Base-by-base conservation (phyloP, 2,797 vertebrate genomes). In the Falco peregrinus region DNA sequence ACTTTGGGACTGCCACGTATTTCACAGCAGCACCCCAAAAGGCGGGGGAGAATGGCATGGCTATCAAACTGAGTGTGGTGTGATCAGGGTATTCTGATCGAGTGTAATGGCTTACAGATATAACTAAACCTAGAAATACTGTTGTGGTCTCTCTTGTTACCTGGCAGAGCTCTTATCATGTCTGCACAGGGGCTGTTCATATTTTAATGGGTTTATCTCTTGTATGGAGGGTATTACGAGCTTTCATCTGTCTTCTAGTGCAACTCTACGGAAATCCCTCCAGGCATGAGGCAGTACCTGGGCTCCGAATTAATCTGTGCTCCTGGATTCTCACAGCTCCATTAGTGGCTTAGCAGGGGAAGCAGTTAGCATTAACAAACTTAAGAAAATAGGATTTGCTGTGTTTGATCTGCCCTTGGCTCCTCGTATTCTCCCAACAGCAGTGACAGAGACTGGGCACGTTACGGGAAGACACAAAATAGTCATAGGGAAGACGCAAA, bases 311-410 rank as follows among this genome's bases (percentile, higher is more conserved):
- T 96, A 90, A 90, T 97, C 94, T 74, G 51, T 70, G 60, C 50
- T 84, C n/a, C 83, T 92, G 91, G 75, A 70, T 95, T 90, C 93
- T 90, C 39, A 29, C 77, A 85, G 83, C 77, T 93, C 86, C 93
- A 94, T 96, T 96, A 97, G 68, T 91, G 61, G 83, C 94, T 95
- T 95, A 96, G 86, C 67, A 80, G 64, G 50, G 94, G 83, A 95
- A 95, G 91, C 83, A 89, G 82, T 93, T 88, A 87, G 78, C 87
- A 85, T 95, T 94, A 97, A 93, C 79, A 93, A 96, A 97, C 95
- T 94, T 96, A 95, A 93, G 89, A 93, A 96, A 97, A 97, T 93
- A 91, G 94, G 87, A 96, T 97, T 97, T 96, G 35, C 82, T 75
- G 39, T 76, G 67, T 94, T 89, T 86, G 73, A 88, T 94, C 74